phyloP scores from a whole-genome alignment of 2,888 invertebrate species.

The Lordiphosa andalusiaca region DNA sequence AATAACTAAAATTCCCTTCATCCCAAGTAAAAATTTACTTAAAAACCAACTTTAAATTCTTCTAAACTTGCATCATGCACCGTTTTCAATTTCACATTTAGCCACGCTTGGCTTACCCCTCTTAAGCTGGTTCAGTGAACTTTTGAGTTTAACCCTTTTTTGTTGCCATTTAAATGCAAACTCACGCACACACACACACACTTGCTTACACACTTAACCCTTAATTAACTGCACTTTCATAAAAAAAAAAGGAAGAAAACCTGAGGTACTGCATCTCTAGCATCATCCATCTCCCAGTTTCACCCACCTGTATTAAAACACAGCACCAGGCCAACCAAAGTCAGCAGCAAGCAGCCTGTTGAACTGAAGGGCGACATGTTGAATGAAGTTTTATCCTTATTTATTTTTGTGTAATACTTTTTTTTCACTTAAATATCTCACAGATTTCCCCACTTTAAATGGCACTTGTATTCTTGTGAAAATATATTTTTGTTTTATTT shows the following conservation, averaged over 20 bases:
- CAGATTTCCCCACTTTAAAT: conserved; percentile 19
- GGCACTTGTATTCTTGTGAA: conserved; percentile 23
- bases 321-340: conserved; percentile 50
- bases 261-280: neutral
- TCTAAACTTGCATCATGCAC: neutral
- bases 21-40: too few relatives aligned
- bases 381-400: conserved; percentile 17
- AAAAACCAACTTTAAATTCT: too few relatives aligned
- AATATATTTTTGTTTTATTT: conserved; percentile 26
- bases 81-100: conserved; percentile 6
- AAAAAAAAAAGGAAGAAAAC: conserved; percentile 28
- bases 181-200: conserved; percentile 30
- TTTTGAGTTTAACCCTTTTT: conserved; percentile 14
- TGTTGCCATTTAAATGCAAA: conserved; percentile 39
- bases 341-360: conserved; percentile 50
- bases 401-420: conserved; percentile 12
- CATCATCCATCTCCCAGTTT: conserved; percentile 56
- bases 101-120: conserved; percentile 18
- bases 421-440: conserved; percentile 6
- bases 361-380: conserved; percentile 55
- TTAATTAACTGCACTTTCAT: conserved; percentile 55
- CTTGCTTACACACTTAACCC: conserved; percentile 13
- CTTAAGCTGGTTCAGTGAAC: conserved; percentile 59
- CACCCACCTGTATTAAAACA: conserved; percentile 69
- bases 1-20: too few relatives aligned